These are phyloP conservation scores for Holacanthus passer DNA, from an alignment of 2,113 vertebrate genomes.

Conservation along the genomic window DNA sequence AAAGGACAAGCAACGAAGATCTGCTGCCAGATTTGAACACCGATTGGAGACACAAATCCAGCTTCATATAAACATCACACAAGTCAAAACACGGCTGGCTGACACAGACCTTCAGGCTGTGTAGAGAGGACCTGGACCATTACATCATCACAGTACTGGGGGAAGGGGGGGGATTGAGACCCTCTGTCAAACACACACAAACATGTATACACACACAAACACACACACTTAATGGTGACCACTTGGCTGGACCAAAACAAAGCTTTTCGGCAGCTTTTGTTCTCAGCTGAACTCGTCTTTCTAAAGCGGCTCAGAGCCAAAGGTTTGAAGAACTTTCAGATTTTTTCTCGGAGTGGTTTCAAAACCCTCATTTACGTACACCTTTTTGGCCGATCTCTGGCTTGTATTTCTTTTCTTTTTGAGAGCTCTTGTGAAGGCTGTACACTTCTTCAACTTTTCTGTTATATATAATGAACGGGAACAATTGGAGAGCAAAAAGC, in stretches of 20 bases:
- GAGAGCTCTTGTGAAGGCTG: background rate
- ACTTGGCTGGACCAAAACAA: constrained; percentile 77
- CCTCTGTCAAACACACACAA: constrained; percentile 44
- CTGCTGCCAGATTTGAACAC: background rate
- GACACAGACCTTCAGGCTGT: constrained; percentile 34
- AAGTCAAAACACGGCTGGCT: constrained; percentile 17
- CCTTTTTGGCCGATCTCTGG: background rate
- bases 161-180: background rate
- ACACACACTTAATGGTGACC: constrained; percentile 68
- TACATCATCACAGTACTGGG: constrained; percentile 39
- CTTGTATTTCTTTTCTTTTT: background rate
- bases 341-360: background rate
- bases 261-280: constrained; percentile 65
- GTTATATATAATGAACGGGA: background rate
- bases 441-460: background rate
- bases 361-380: background rate
- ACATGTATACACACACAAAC: constrained; percentile 41
- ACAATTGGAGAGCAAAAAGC: background rate
- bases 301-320: constrained; percentile 33
- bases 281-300: constrained; percentile 70
- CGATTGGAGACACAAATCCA: background rate
- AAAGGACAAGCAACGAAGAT: background rate
- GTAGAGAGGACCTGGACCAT: constrained; percentile 25
- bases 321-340: constrained; percentile 45
- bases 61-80: background rate